Conservation (phyloP, 1,140 invertebrate species). For the Eupristina koningsbergeri region DNA sequence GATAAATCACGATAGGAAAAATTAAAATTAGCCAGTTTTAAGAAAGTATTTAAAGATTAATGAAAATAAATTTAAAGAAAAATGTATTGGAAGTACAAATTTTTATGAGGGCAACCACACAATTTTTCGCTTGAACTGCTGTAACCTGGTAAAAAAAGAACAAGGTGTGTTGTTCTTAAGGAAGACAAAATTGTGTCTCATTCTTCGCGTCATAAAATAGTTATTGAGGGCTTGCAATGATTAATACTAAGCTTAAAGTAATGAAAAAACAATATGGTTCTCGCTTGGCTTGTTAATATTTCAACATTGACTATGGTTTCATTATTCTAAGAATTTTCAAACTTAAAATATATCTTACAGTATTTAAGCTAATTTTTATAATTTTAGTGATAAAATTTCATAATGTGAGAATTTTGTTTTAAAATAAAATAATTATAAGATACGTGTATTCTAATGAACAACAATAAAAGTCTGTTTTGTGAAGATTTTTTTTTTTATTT, state of each 20-base stretch:
- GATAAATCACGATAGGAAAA: too few relatives aligned
- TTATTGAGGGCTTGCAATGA: background rate
- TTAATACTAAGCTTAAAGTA: background rate
- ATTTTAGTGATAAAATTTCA: background rate
- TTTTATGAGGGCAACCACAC: background rate
- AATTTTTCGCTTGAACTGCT: background rate
- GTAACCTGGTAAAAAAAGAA: background rate
- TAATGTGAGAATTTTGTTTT: background rate
- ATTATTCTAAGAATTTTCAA: background rate
- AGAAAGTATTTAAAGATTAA: background rate
- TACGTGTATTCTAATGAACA: background rate
- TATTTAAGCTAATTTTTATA: background rate
- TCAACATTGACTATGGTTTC: background rate
- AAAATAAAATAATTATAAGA: background rate
- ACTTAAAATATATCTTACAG: background rate
- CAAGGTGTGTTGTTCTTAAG: constrained; percentile 1
- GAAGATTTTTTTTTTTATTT: too few relatives aligned
- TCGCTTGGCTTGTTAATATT: background rate
- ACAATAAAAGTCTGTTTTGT: too few relatives aligned
- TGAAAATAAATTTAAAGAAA: background rate
- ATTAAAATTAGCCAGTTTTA: too few relatives aligned
- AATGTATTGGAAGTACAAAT: background rate
- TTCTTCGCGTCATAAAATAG: background rate
- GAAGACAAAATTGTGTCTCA: background rate
- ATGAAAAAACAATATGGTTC: background rate